Evolutionary conservation across 2,888 invertebrate species (phyloP).

Genomic region (Perizoma affinitatum): DNA sequence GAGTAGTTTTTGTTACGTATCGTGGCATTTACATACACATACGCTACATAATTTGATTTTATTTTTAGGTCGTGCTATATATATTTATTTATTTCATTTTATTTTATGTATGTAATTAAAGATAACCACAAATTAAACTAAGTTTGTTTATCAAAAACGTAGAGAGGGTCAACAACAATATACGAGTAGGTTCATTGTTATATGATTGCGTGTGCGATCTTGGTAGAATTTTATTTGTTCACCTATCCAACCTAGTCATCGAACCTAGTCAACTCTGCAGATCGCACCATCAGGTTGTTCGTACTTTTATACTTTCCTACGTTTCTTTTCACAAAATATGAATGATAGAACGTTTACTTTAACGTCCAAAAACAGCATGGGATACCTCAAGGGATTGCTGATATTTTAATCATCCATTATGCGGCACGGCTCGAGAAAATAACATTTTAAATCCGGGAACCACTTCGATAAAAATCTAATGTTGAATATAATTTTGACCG

Average conservation of each 20-base stretch:
- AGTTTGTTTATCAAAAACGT: too few relatives aligned
- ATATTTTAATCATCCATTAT: slow-evolving; percentile 64
- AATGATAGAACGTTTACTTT: slow-evolving; percentile 56
- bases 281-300: not conserved
- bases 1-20: too few relatives aligned
- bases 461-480: not conserved
- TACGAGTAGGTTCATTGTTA: too few relatives aligned
- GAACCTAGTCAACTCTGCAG: not conserved
- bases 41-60: too few relatives aligned
- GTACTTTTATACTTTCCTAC: slow-evolving; percentile 39
- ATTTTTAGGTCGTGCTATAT: too few relatives aligned
- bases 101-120: too few relatives aligned
- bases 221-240: too few relatives aligned
- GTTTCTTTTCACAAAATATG: slow-evolving; percentile 51
- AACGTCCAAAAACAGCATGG: slow-evolving; percentile 47
- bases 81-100: too few relatives aligned
- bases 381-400: slow-evolving; percentile 46
- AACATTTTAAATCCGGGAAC: slow-evolving; percentile 7
- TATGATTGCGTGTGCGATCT: too few relatives aligned
- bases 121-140: too few relatives aligned
- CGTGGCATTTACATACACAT: too few relatives aligned
- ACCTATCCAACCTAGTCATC: not conserved
- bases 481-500: not conserved
- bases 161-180: too few relatives aligned
- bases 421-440: slow-evolving; percentile 18